Evolutionary conservation across 2,888 invertebrate species (phyloP).

Genomic region (Liopterus haemorrhoidalis): DNA sequence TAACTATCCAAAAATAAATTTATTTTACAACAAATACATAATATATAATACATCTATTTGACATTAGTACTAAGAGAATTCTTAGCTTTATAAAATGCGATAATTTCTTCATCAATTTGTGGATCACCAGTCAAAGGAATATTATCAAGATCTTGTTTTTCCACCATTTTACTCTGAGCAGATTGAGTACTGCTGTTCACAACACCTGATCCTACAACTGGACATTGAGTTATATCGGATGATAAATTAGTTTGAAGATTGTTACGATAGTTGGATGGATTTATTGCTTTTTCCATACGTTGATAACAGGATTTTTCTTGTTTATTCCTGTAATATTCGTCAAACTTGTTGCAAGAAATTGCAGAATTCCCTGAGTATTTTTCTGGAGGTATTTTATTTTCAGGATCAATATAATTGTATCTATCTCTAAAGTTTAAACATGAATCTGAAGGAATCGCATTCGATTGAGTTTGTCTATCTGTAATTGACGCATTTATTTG

Average conservation of each 20-base stretch:
- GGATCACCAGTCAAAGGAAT: conserved; percentile 48
- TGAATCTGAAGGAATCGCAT: no score
- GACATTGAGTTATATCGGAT: neutral
- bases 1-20: no score
- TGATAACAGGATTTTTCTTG: neutral
- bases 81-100: conserved; percentile 46
- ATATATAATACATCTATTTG: no score
- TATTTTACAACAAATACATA: no score
- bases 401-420: no score
- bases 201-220: neutral
- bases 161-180: conserved; percentile 10
- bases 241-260: neutral
- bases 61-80: no score
- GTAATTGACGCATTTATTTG: no score
- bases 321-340: neutral
- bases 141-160: conserved; percentile 38
- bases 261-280: neutral
- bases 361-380: no score
- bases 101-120: conserved; percentile 49
- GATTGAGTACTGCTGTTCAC: neutral
- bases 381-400: no score
- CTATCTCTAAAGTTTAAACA: no score
- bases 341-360: no score
- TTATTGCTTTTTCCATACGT: neutral
- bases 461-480: no score